Conservation (phyloP, 2,113 vertebrate species). For the Gobiocypris rarus region DNA sequence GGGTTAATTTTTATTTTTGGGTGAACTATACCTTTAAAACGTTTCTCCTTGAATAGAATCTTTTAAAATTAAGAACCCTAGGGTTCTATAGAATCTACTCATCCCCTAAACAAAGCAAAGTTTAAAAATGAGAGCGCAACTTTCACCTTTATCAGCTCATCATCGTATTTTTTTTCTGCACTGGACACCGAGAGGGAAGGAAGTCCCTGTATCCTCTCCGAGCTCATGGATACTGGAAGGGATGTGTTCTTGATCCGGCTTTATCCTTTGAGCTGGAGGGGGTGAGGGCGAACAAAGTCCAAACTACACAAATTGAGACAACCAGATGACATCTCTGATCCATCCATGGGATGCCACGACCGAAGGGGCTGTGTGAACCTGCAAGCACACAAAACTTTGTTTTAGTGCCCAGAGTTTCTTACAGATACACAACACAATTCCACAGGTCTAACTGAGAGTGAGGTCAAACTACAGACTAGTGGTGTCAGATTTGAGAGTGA, state of each 20-base stretch:
- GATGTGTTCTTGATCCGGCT: conserved; percentile 42
- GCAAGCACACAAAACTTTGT: neutral
- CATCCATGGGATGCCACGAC: neutral
- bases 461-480: neutral
- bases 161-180: neutral
- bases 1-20: too few species aligned
- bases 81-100: too few species aligned
- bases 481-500: neutral
- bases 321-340: conserved; percentile 40
- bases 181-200: conserved; percentile 8
- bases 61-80: too few species aligned
- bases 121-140: neutral
- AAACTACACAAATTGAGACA: conserved; percentile 56
- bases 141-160: neutral
- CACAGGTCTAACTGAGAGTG: neutral
- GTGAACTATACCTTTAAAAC: too few species aligned
- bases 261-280: conserved; percentile 48
- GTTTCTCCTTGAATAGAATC: too few species aligned
- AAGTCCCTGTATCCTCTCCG: neutral
- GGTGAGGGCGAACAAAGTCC: conserved; percentile 23
- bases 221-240: conserved; percentile 28
- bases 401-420: neutral
- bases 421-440: neutral
- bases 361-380: neutral
- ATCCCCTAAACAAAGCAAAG: conserved; percentile 2